Conservation (phyloP, 37 sponge, comb jelly and placozoan genomes). For the Amphimedon queenslandica region DNA sequence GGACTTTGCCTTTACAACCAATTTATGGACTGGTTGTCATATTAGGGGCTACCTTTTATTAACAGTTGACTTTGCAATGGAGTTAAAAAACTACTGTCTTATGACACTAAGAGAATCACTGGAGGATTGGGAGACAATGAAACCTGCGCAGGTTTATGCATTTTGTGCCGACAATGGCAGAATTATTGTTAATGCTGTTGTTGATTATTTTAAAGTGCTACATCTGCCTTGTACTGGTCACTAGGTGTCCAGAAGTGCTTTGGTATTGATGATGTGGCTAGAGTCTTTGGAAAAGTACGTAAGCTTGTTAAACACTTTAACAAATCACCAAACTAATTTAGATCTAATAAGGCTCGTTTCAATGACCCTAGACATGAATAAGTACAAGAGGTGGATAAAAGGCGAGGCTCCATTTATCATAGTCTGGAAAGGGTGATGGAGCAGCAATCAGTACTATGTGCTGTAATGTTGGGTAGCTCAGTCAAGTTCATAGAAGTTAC, state of each 20-base stretch:
- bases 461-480: background rate
- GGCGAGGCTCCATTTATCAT: constrained; percentile 6
- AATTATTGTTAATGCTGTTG: constrained; percentile 7
- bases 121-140: no score
- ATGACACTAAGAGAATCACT: no score
- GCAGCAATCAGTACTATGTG: background rate
- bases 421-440: background rate
- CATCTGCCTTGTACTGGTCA: constrained; percentile 11
- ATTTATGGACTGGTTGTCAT: no score
- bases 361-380: background rate
- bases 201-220: constrained; percentile 5
- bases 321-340: background rate
- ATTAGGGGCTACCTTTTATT: no score
- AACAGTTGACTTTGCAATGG: no score
- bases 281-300: background rate
- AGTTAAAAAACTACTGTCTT: no score
- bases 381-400: background rate
- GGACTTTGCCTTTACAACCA: no score
- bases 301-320: constrained; percentile 6
- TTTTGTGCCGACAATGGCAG: background rate
- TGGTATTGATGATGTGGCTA: background rate
- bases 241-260: constrained; percentile 10
- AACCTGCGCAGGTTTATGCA: background rate
- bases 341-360: background rate
- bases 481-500: background rate